These are phyloP conservation scores for Druon quercuslanigerum DNA, from an alignment of 1,140 invertebrate genomes.

Conservation along the genomic window DNA sequence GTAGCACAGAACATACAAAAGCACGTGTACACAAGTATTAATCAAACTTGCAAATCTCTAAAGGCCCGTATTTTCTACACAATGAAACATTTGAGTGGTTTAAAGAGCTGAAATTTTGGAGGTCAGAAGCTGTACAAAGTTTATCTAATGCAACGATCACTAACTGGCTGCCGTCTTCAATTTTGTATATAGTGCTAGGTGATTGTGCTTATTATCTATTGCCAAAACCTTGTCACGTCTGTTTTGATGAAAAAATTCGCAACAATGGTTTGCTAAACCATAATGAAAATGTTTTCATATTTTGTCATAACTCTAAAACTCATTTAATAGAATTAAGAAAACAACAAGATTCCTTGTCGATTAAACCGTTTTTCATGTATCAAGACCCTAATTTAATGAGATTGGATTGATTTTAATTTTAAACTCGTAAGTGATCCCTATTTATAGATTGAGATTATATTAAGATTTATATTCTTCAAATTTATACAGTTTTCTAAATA, in stretches of 20 bases:
- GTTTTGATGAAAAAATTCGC: no score
- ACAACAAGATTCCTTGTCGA: neutral
- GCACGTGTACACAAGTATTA: slow-evolving; percentile 64
- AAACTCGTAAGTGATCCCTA: no score
- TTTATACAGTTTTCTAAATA: neutral
- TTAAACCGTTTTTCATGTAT: neutral
- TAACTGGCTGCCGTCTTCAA: slow-evolving; percentile 53
- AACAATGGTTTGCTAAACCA: no score
- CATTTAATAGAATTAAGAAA: no score
- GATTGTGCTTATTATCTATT: slow-evolving; percentile 47
- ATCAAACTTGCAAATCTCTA: slow-evolving; percentile 65
- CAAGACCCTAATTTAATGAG: neutral
- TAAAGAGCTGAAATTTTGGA: slow-evolving; percentile 70
- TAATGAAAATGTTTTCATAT: no score
- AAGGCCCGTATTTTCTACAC: slow-evolving; percentile 64
- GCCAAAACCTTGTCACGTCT: slow-evolving; percentile 27
- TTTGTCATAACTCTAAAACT: no score
- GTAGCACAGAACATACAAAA: slow-evolving; percentile 54
- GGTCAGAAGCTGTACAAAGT: slow-evolving; percentile 60
- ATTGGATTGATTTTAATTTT: neutral
- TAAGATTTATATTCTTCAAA: neutral
- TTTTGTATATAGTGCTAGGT: slow-evolving; percentile 53
- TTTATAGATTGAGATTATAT: neutral
- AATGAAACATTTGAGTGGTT: slow-evolving; percentile 68
- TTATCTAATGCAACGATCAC: slow-evolving; percentile 58